A percentile compares a stretch with the other conserved stretches of the same genome.
These are phyloP conservation scores for Pangasianodon gigas DNA, from an alignment of 2,113 vertebrate genomes.

Conservation along the genomic window DNA sequence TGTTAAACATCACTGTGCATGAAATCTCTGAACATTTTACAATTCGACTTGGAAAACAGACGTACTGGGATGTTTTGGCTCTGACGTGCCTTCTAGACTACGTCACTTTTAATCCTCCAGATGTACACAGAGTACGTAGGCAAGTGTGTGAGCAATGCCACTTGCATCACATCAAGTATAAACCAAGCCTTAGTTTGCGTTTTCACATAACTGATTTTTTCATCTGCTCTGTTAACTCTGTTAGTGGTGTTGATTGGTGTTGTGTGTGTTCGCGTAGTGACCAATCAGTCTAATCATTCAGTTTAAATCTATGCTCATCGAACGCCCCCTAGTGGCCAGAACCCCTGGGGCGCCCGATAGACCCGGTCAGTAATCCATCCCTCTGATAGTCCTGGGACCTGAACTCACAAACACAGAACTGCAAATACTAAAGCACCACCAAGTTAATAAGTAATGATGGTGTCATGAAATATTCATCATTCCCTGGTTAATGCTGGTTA, in stretches of 20 bases:
- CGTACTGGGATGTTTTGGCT: not conserved
- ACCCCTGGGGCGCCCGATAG: not conserved
- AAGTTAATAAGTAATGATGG: not conserved
- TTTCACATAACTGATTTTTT: not conserved
- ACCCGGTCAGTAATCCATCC: not conserved
- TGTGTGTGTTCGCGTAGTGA: not conserved
- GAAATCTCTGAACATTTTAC: not conserved
- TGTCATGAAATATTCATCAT: not conserved
- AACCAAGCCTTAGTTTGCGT: not conserved
- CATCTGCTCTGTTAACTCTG: not conserved
- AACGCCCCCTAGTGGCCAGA: not conserved
- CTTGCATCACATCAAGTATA: no score
- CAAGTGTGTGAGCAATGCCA: not conserved
- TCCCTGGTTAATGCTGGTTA: not conserved
- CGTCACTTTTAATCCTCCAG: not conserved
- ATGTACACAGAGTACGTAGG: not conserved
- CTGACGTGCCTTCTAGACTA: not conserved
- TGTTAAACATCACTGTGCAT: not conserved
- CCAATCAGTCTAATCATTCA: not conserved
- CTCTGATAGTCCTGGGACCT: not conserved
- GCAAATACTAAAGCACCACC: not conserved
- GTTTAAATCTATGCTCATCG: not conserved
- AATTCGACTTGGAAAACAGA: not conserved
- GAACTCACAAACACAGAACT: not conserved
- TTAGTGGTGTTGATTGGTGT: not conserved